A percentile compares a stretch with the other conserved stretches of the same genome.
Evolutionary conservation across 2,888 invertebrate species (phyloP).

Genomic region (Drosophila subsilvestris): DNA sequence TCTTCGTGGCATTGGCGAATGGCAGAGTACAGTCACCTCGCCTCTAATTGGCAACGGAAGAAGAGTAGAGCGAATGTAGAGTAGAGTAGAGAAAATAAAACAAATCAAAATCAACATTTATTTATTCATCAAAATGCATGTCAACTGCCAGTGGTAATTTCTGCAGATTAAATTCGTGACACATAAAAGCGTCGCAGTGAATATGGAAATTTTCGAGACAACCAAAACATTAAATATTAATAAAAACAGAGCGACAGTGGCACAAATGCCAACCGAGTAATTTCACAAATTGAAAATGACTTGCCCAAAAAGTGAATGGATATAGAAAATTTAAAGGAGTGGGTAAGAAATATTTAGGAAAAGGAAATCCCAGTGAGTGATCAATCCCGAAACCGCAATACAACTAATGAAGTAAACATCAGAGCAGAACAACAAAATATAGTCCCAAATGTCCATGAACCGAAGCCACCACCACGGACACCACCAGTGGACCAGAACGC

Average conservation of each 20-base stretch:
- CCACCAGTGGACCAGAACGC: slow-evolving; percentile 12
- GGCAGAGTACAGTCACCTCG: not conserved
- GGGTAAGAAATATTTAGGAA: too few species aligned
- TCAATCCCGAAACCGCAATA: not conserved
- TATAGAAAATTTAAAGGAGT: not conserved
- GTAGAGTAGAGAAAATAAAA: not conserved
- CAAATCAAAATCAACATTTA: not conserved
- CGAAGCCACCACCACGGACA: slow-evolving; percentile 27
- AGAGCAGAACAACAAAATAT: slow-evolving; percentile 27
- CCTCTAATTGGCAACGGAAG: slow-evolving; percentile 49
- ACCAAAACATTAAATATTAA: slow-evolving; percentile 29
- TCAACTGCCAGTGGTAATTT: not conserved
- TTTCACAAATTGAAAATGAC: slow-evolving; percentile 36
- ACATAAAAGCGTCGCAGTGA: slow-evolving; percentile 3
- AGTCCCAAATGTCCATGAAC: slow-evolving; percentile 38
- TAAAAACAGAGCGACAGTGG: not conserved
- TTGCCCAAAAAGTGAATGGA: slow-evolving; percentile 1
- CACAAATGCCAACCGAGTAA: slow-evolving; percentile 6
- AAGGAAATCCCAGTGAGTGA: not conserved
- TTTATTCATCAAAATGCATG: slow-evolving; percentile 7
- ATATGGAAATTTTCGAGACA: not conserved
- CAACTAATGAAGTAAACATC: slow-evolving; percentile 30
- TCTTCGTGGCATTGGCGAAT: slow-evolving; percentile 14
- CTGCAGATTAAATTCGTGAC: not conserved
- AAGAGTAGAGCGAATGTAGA: slow-evolving; percentile 2